Evolutionary conservation across 2,797 vertebrate species (phyloP).

Genomic region (Pangasius macronema): DNA sequence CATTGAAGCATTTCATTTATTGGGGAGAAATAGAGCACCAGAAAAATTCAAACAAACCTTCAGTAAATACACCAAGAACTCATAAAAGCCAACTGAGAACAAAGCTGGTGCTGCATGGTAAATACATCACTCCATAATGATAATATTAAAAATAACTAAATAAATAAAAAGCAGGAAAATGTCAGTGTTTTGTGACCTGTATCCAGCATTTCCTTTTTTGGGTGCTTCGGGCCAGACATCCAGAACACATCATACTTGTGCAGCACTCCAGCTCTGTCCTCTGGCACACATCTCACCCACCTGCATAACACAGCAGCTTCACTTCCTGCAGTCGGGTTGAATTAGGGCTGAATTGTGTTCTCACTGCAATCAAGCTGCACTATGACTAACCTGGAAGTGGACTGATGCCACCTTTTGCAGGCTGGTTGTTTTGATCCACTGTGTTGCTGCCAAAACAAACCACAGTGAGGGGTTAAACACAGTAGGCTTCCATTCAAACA

Average conservation of each 20-base stretch:
- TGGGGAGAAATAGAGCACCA: background rate
- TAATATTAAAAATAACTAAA: background rate
- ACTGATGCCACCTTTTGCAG: background rate
- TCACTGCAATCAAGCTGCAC: slow-evolving; percentile 5
- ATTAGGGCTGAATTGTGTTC: slow-evolving; percentile 20
- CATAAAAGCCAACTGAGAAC: background rate
- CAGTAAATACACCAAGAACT: background rate
- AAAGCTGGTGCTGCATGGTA: background rate
- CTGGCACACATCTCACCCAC: slow-evolving; percentile 20
- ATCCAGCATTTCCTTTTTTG: background rate
- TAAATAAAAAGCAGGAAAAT: background rate
- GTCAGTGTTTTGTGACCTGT: background rate
- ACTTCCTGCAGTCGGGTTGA: slow-evolving; percentile 14
- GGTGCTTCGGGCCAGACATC: background rate
- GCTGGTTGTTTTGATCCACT: background rate
- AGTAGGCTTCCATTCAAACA: slow-evolving; percentile 12
- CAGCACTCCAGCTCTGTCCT: slow-evolving; percentile 3
- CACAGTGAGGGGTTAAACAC: slow-evolving; percentile 2
- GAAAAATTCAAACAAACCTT: background rate
- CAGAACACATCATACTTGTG: background rate
- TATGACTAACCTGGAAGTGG: slow-evolving; percentile 19
- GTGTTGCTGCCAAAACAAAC: slow-evolving; percentile 9
- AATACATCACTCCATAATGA: background rate
- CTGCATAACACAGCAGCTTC: slow-evolving; percentile 27
- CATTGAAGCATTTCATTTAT: background rate